phyloP scores from a whole-genome alignment of 2,113 vertebrate genomes.

The Planiliza haematocheilus region DNA sequence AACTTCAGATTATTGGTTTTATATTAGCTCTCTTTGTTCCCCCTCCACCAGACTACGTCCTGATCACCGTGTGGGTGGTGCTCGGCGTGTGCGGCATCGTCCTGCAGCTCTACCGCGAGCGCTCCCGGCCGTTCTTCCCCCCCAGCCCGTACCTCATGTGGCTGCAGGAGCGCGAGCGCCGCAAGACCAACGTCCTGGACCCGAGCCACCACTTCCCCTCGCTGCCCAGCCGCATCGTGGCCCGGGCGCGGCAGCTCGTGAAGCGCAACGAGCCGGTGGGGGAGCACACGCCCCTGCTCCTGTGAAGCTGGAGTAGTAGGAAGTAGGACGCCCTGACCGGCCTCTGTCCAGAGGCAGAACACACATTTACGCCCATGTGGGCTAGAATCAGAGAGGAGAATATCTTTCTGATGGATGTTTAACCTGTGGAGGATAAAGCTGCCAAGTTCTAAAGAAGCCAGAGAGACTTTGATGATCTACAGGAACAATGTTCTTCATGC shows the following conservation, averaged over 20 bases:
- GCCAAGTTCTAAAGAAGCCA: neutral
- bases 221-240: conserved; percentile 85
- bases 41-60: conserved; percentile 85
- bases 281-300: conserved; percentile 92
- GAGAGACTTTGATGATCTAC: too few relatives aligned
- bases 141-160: conserved; percentile 92
- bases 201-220: conserved; percentile 93
- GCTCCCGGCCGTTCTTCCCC: conserved; percentile 86
- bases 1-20: too few relatives aligned
- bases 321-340: too few relatives aligned
- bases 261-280: conserved; percentile 81
- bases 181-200: conserved; percentile 95
- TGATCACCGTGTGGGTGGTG: conserved; percentile 90
- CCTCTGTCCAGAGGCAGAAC: neutral
- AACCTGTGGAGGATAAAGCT: neutral
- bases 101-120: conserved; percentile 90
- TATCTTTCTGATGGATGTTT: neutral
- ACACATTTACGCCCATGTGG: neutral
- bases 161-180: conserved; percentile 90
- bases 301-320: conserved; percentile 80
- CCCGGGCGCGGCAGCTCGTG: conserved; percentile 80
- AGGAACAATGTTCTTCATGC: too few relatives aligned
- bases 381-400: too few relatives aligned
- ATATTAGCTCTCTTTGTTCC: neutral
- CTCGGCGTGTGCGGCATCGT: conserved; percentile 86